Percentiles rank a stretch among this genome's conserved stretches.
Conservation (phyloP, 2,888 invertebrate species). For the Dromius quadrimaculatus region DNA sequence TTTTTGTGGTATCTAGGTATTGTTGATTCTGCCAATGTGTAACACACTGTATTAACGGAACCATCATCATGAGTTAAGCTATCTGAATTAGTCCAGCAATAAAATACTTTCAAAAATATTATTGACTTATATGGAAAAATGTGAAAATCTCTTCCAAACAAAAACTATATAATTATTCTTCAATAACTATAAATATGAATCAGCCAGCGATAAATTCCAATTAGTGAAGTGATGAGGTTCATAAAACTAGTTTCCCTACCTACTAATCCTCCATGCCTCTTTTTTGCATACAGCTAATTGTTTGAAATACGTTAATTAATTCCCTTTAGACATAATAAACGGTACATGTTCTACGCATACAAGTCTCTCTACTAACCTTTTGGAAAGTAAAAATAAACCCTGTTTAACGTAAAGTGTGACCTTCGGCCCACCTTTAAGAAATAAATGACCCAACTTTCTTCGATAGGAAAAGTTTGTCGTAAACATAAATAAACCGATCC, state of each 20-base stretch:
- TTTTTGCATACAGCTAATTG: conserved; percentile 22
- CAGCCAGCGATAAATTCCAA: conserved; percentile 24
- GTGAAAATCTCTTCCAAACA: too few species aligned
- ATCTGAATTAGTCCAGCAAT: too few species aligned
- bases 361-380: conserved; percentile 32
- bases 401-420: conserved; percentile 37
- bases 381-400: conserved; percentile 51
- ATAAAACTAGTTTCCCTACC: conserved; percentile 16
- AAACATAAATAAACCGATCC: conserved; percentile 44
- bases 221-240: neutral
- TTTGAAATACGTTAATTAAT: conserved; percentile 31
- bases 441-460: conserved; percentile 51
- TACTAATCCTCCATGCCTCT: too few species aligned
- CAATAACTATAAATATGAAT: conserved; percentile 10
- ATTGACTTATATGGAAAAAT: too few species aligned
- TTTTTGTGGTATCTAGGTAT: too few species aligned
- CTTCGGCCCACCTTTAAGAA: conserved; percentile 47
- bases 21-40: too few species aligned
- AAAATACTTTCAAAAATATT: too few species aligned
- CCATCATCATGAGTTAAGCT: too few species aligned
- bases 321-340: conserved; percentile 24
- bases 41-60: too few species aligned
- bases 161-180: too few species aligned
- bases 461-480: conserved; percentile 51
- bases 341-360: conserved; percentile 33